Evolutionary conservation across 2,113 vertebrate species (phyloP).

Genomic region (Pseudopodoces humilis): DNA sequence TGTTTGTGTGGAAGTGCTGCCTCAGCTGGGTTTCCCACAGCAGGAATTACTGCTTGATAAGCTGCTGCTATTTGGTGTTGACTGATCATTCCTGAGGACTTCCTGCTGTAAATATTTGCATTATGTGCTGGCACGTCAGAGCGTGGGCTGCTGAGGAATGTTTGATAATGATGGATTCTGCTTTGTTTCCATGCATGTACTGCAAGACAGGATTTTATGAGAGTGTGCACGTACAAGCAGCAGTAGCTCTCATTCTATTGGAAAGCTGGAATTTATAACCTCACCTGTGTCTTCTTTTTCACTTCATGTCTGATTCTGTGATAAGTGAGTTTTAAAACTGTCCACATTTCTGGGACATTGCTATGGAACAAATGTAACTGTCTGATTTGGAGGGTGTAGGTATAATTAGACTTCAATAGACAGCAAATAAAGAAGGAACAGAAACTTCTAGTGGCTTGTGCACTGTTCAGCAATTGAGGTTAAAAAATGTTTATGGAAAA

Average conservation of each 20-base stretch:
- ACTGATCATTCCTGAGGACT: slow-evolving; percentile 8
- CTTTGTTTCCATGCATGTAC: not conserved
- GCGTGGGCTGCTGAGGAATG: not conserved
- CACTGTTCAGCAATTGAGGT: not conserved
- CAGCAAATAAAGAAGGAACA: not conserved
- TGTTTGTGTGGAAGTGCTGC: slow-evolving; percentile 7
- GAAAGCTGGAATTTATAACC: not conserved
- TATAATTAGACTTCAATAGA: not conserved
- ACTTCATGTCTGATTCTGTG: not conserved
- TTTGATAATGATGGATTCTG: not conserved
- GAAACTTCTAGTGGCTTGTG: not conserved
- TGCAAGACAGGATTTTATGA: not conserved
- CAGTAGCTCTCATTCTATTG: not conserved
- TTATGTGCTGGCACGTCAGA: not conserved
- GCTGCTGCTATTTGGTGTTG: not conserved
- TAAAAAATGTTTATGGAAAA: not conserved
- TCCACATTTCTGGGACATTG: not conserved
- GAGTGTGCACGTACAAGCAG: not conserved
- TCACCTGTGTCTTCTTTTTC: not conserved
- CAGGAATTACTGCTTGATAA: slow-evolving; percentile 1
- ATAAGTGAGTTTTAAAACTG: not conserved
- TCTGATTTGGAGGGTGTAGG: not conserved
- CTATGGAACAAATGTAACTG: not conserved
- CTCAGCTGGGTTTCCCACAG: slow-evolving; percentile 29
- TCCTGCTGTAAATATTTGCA: slow-evolving; percentile 22